Percentiles rank a stretch among this genome's conserved stretches.
phyloP scores from a whole-genome alignment of 53 echinoderm and acorn worm species.

The Apostichopus leukothele region DNA sequence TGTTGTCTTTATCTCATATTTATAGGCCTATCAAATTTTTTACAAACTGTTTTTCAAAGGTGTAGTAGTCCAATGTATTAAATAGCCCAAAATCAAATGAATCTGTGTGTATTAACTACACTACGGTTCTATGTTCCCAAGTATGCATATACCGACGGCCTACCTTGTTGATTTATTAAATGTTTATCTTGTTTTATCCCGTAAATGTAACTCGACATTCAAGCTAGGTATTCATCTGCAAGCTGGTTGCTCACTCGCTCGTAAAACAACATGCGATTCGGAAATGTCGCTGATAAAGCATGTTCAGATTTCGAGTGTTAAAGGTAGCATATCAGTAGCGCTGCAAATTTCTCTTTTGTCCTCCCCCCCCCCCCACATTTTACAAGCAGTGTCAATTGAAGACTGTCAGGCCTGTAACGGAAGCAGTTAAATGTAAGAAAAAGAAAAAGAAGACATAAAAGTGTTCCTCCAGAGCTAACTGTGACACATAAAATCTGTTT shows the following conservation, averaged over 20 bases:
- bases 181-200: background rate
- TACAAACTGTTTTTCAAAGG: too few species aligned
- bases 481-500: background rate
- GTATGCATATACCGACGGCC: too few species aligned
- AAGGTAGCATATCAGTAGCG: background rate
- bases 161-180: too few species aligned
- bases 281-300: conserved; percentile 3
- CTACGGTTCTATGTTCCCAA: too few species aligned
- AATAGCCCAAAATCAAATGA: too few species aligned
- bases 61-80: too few species aligned
- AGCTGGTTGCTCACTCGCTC: background rate
- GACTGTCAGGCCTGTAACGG: background rate
- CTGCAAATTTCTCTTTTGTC: background rate
- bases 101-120: too few species aligned
- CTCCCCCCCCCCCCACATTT: background rate
- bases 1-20: too few species aligned
- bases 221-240: background rate
- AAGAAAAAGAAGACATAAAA: background rate
- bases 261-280: background rate
- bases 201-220: background rate
- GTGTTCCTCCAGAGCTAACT: background rate
- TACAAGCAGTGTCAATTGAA: background rate
- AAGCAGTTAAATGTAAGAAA: background rate
- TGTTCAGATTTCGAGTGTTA: background rate
- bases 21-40: too few species aligned